Conservation (phyloP, 2,888 invertebrate genomes). For the Chloromyia formosa region DNA sequence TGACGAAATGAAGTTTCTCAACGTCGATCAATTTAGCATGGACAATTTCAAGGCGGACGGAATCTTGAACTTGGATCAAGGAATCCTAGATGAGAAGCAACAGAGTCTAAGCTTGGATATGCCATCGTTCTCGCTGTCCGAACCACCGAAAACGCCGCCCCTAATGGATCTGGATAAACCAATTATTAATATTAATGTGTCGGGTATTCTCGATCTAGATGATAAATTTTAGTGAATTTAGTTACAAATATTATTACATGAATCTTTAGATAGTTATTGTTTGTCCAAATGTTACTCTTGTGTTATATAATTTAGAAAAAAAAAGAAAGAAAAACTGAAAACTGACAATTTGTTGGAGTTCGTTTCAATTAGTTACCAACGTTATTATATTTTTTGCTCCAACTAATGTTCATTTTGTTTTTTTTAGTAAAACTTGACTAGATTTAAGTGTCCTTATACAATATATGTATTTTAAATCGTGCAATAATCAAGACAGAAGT, state of each 20-base stretch:
- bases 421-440: too few relatives aligned
- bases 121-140: constrained; percentile 53
- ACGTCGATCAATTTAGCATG: constrained; percentile 64
- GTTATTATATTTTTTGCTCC: neutral
- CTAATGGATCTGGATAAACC: constrained; percentile 62
- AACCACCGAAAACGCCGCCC: constrained; percentile 57
- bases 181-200: constrained; percentile 59
- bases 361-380: neutral
- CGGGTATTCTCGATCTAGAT: constrained; percentile 59
- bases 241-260: neutral
- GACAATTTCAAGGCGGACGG: constrained; percentile 64
- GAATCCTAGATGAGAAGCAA: constrained; percentile 57
- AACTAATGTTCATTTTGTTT: neutral
- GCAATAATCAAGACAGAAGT: too few relatives aligned
- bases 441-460: too few relatives aligned
- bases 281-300: neutral
- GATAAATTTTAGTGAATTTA: constrained; percentile 42
- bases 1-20: constrained; percentile 64
- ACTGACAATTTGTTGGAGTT: neutral
- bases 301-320: neutral
- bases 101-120: constrained; percentile 50
- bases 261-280: neutral
- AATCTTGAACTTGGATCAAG: constrained; percentile 62
- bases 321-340: neutral
- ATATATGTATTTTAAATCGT: too few relatives aligned